These are phyloP conservation scores for Andrena chrysosceles DNA, from an alignment of 2,888 invertebrate genomes.

Conservation along the genomic window DNA sequence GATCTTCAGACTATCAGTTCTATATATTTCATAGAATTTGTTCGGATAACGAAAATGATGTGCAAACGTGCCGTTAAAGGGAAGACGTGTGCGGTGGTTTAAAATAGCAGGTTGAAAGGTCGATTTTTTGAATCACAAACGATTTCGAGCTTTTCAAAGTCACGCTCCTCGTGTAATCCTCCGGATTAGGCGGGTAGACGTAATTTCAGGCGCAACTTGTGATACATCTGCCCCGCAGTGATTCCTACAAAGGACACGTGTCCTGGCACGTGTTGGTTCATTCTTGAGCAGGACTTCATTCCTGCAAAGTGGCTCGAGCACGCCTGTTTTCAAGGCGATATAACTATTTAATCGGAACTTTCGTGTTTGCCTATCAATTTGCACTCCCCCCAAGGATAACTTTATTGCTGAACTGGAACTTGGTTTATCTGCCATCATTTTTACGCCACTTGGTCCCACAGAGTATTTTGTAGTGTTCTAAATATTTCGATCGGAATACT, in stretches of 20 bases:
- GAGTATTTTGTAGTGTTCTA: neutral
- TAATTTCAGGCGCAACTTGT: slow-evolving; percentile 74
- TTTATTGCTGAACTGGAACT: neutral
- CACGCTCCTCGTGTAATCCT: slow-evolving; percentile 78
- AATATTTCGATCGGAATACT: too few species aligned
- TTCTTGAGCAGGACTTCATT: slow-evolving; percentile 75
- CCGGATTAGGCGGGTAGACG: slow-evolving; percentile 76
- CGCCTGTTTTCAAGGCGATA: slow-evolving; percentile 25
- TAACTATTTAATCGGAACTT: slow-evolving; percentile 28
- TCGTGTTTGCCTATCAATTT: slow-evolving; percentile 27
- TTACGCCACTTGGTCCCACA: neutral
- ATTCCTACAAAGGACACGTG: slow-evolving; percentile 80
- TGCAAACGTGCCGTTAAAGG: neutral
- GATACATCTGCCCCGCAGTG: slow-evolving; percentile 80
- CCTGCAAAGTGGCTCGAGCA: slow-evolving; percentile 79
- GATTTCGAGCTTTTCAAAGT: slow-evolving; percentile 52
- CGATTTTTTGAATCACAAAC: slow-evolving; percentile 14
- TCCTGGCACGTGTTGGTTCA: slow-evolving; percentile 78
- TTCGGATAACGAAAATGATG: neutral
- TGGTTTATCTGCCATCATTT: slow-evolving; percentile 33
- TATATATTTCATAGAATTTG: neutral
- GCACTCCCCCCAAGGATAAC: neutral
- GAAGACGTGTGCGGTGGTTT: neutral
- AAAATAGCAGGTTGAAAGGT: slow-evolving; percentile 5
- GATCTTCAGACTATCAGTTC: too few species aligned